Evolutionary conservation across 2,113 vertebrate genomes (phyloP).

Genomic region (Gorilla gorilla): DNA sequence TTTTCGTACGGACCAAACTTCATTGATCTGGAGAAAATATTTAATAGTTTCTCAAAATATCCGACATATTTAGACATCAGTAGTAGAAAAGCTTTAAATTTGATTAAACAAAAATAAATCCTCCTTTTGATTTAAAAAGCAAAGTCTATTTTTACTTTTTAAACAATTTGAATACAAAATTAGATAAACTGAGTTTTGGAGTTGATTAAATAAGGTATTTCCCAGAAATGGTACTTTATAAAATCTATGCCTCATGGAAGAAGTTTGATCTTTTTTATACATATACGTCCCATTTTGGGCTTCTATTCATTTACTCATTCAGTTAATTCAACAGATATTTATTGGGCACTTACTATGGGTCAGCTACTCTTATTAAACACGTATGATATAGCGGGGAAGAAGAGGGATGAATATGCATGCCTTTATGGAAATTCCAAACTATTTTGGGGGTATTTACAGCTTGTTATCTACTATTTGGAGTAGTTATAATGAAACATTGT

Average conservation of each 20-base stretch:
- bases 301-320: background rate
- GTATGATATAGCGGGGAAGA: background rate
- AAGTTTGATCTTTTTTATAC: background rate
- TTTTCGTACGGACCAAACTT: background rate
- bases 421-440: conserved; percentile 14
- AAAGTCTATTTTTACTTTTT: background rate
- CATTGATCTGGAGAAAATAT: conserved; percentile 33
- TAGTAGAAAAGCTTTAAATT: conserved; percentile 35
- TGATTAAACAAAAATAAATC: conserved; percentile 34
- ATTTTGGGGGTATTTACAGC: background rate
- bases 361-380: background rate
- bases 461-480: background rate
- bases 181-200: conserved; percentile 54
- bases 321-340: background rate
- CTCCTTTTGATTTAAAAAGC: conserved; percentile 40
- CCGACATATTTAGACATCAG: background rate
- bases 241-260: background rate
- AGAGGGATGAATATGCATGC: background rate
- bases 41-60: conserved; percentile 39
- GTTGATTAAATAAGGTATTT: conserved; percentile 61
- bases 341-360: background rate
- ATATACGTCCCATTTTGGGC: background rate
- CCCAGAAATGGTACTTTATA: conserved; percentile 33
- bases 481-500: conserved; percentile 4
- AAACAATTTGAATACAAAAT: conserved; percentile 46